These are phyloP conservation scores for Chaetura pelagica DNA, from an alignment of 2,113 vertebrate species.

Conservation along the genomic window DNA sequence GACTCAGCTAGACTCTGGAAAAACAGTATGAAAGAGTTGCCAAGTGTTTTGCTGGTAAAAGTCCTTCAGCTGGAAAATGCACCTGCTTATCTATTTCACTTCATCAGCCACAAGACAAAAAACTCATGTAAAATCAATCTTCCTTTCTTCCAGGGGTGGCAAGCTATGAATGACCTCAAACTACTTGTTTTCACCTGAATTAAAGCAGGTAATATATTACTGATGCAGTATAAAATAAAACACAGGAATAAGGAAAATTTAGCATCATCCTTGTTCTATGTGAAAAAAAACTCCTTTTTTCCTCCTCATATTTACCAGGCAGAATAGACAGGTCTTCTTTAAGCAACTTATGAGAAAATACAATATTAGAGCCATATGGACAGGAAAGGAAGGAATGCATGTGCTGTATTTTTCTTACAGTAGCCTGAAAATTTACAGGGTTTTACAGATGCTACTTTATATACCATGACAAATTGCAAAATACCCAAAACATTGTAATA, in stretches of 20 bases:
- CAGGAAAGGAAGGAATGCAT: background rate
- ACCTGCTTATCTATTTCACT: background rate
- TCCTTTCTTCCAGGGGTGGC: background rate
- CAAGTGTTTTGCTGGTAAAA: constrained; percentile 4
- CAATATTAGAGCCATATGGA: background rate
- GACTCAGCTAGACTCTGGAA: background rate
- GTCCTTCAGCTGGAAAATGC: background rate
- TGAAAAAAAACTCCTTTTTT: accelerated
- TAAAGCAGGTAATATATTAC: background rate
- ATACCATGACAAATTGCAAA: background rate
- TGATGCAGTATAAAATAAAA: background rate
- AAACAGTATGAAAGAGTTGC: background rate
- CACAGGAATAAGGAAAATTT: background rate
- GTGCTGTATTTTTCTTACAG: background rate
- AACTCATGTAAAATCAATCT: background rate
- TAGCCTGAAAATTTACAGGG: background rate
- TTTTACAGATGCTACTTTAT: background rate
- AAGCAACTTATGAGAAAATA: background rate
- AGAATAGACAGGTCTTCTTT: background rate
- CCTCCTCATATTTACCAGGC: background rate
- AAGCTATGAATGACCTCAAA: background rate
- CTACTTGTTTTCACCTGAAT: background rate
- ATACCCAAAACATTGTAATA: background rate
- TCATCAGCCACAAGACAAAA: background rate
- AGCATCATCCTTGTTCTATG: background rate